Evolutionary conservation across 2,113 vertebrate genomes (phyloP), one percentile per base, ranked within the genome.

Genomic region (Phalacrocorax pelagicus): DNA sequence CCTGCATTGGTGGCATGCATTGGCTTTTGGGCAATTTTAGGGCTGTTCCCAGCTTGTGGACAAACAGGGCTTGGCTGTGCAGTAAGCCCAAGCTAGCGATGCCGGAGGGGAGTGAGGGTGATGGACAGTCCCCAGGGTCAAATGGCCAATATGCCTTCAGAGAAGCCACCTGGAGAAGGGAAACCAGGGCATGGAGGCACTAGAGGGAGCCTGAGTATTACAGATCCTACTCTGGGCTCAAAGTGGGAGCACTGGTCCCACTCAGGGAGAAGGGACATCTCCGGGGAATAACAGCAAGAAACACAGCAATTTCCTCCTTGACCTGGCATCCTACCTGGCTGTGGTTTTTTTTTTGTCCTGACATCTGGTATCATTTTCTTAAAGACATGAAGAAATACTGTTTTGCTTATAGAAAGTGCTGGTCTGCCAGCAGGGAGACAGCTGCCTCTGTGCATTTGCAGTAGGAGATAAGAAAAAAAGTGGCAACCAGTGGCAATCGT

Each of bases 151-250:
- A 2, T 1, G 0, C 15, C 17, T 29, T 29, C 36, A 9, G 79
- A 77, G 30, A 19, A 92, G 67, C 15, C 59, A 32, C 46, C 19
- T 10, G 24, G 52, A 82, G 66, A 69, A 82, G 71, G 51, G 52
- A 52, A 24, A 81, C 3, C 63, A 23, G 72, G 55, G 8, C 29
- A 4, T 2, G 73, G 59, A 86, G 73, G 73, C 96, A 96, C 95
- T 96, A 96, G 96, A 92, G 95, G 96, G 96, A 96, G 96, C 96
- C 83, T 81, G 46, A 95, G 72, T 81, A 92, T 27, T 47, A 92
- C 61, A 63, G 77, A 97, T 96, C 59, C 17, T 1, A 2, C 46
- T 78, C 63, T 44, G 22, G 46, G 16, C 86, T 86, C 58, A 0
- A 3, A 58, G 51, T 4, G 9, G 36, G 44, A 70, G 36, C 54